A percentile compares a stretch with the other conserved stretches of the same genome.
These are phyloP conservation scores for Elephas maximus DNA, from an alignment of 2,113 vertebrate species.

Conservation along the genomic window DNA sequence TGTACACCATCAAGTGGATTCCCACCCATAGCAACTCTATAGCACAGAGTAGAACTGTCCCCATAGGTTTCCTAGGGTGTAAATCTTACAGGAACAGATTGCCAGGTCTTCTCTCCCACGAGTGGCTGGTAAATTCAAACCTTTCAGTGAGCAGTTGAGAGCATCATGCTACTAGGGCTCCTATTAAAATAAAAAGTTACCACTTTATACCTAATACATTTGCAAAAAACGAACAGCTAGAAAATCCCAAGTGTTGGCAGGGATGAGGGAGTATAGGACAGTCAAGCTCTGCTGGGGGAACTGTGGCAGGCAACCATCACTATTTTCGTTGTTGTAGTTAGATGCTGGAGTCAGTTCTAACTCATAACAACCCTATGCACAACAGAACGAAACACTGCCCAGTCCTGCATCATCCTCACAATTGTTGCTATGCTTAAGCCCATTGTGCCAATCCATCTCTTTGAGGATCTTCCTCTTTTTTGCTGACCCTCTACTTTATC, in stretches of 20 bases:
- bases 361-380: no score
- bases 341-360: no score
- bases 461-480: no score
- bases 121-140: not conserved
- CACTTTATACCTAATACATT: not conserved
- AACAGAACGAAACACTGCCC: no score
- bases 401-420: no score
- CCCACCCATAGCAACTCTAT: not conserved
- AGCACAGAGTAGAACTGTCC: not conserved
- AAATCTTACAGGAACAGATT: not conserved
- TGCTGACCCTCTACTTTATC: no score
- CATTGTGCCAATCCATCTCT: no score
- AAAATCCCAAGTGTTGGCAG: not conserved
- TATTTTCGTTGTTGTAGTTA: no score
- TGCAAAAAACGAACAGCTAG: not conserved
- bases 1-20: not conserved
- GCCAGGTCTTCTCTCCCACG: not conserved
- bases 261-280: not conserved
- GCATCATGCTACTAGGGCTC: not conserved
- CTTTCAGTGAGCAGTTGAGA: not conserved
- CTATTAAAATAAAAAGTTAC: not conserved
- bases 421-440: no score
- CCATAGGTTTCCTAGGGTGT: not conserved
- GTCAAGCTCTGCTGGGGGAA: rapidly evolving
- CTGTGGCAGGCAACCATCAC: not conserved